A percentile compares a stretch with the other conserved stretches of the same genome.
phyloP scores from a whole-genome alignment of 2,888 invertebrate genomes.

The Loripinus fragilis region DNA sequence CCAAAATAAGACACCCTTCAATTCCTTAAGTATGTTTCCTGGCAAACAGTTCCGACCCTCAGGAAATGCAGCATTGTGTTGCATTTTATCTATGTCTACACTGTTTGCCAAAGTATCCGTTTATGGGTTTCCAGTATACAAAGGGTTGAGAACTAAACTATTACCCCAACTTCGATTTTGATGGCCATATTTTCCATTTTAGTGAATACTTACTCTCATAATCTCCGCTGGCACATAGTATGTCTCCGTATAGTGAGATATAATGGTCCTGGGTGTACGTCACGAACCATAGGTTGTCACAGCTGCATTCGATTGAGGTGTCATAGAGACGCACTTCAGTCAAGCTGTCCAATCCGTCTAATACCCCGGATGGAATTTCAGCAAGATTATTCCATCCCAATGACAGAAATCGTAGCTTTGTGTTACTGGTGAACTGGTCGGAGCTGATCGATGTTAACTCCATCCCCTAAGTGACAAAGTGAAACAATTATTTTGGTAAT shows the following conservation, averaged over 20 bases:
- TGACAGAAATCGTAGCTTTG: slow-evolving; percentile 44
- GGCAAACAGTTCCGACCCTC: no score
- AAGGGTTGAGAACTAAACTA: no score
- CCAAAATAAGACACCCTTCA: no score
- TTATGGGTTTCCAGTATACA: no score
- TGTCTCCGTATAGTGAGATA: slow-evolving; percentile 46
- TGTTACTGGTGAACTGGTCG: slow-evolving; percentile 30
- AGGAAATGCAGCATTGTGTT: no score
- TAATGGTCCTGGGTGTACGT: slow-evolving; percentile 24
- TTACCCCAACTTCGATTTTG: no score
- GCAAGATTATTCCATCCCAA: slow-evolving; percentile 44
- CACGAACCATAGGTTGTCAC: slow-evolving; percentile 45
- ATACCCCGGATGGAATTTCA: slow-evolving; percentile 35
- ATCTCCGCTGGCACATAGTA: slow-evolving; percentile 40
- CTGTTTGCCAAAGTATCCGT: no score
- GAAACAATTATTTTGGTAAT: no score
- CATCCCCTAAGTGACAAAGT: slow-evolving; percentile 14
- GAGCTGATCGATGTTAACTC: slow-evolving; percentile 26
- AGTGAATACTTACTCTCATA: background rate
- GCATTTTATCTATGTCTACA: no score
- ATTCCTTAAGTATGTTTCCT: no score
- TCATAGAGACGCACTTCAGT: slow-evolving; percentile 47
- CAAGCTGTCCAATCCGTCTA: slow-evolving; percentile 37
- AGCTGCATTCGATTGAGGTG: slow-evolving; percentile 37
- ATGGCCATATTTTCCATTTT: no score